Evolutionary conservation across 2,888 invertebrate species (phyloP).

Genomic region (Chironomus tentans): DNA sequence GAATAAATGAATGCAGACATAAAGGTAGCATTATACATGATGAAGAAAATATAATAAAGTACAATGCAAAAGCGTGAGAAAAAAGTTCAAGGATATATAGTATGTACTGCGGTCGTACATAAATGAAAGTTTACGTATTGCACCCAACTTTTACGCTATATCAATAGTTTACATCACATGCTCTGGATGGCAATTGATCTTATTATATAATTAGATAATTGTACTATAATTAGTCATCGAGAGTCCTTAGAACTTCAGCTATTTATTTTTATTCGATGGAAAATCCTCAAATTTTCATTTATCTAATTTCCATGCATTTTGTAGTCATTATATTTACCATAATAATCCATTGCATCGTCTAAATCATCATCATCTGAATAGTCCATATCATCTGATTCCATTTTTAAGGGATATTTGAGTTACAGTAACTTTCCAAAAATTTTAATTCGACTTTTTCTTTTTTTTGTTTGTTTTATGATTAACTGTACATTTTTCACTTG

Average conservation of each 20-base stretch:
- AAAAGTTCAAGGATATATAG: constrained; percentile 23
- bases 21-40: neutral
- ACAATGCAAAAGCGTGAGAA: constrained; percentile 5
- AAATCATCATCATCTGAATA: constrained; percentile 67
- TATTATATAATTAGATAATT: neutral
- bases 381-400: constrained; percentile 66
- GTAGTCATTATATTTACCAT: neutral
- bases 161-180: neutral
- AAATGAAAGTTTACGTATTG: neutral
- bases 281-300: neutral
- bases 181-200: neutral
- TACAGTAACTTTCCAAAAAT: neutral
- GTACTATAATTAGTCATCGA: neutral
- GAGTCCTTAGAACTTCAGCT: neutral
- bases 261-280: neutral
- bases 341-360: constrained; percentile 24
- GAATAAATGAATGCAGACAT: neutral
- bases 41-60: neutral
- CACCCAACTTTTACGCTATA: neutral
- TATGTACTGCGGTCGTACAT: neutral
- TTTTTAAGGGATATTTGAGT: neutral
- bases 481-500: too few relatives aligned
- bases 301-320: neutral
- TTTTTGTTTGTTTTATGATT: neutral
- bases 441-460: neutral